Base-by-base conservation (phyloP, 2,888 invertebrate species). In the Amiota minor region DNA sequence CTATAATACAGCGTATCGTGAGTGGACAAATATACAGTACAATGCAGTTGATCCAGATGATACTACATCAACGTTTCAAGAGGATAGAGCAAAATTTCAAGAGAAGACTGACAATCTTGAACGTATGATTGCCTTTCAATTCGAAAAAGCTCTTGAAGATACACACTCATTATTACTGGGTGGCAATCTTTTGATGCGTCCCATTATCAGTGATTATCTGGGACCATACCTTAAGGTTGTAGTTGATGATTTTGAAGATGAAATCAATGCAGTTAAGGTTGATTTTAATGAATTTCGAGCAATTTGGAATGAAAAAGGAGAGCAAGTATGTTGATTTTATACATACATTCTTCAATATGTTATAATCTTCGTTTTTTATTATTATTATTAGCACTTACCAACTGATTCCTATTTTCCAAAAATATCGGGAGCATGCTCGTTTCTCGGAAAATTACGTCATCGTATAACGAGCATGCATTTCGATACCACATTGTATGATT, bases 101-200 rank as follows among this genome's bases (percentile, higher is more conserved):
- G 89, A 88, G 0, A 92, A 92, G 74, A 90, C 93, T 1, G 91
- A 92, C 46, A 94, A 95, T 82, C 92, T 95, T 70, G 97, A 98
- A 86, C 91, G 94, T 74, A 91, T 94, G 76, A 90, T 98, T 53
- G 95, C 95, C 0, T 93, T 95, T 18, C 92, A 97, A 76, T 95
- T 97, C 83, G 92, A 93, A 12, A 94, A 95, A 84, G 95, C 95
- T 0, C 94, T 96, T 79, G 94, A 94, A 73, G 97, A 97, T 83
- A 96, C 95, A 79, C 91, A 91, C 78, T 93, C 93, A 50, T 87
- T 94, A 10, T 93, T 94, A 91, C 92, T 95, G 20, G 91, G 94
- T 77, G 96, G 96, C 0, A 92, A 93, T 71, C 90, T 97, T 72
- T 91, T 95, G 70, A 93, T 95, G 70, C 92, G 97, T 12, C 94